Conservation (phyloP, 2,888 invertebrate genomes). For the Pterostichus niger region DNA sequence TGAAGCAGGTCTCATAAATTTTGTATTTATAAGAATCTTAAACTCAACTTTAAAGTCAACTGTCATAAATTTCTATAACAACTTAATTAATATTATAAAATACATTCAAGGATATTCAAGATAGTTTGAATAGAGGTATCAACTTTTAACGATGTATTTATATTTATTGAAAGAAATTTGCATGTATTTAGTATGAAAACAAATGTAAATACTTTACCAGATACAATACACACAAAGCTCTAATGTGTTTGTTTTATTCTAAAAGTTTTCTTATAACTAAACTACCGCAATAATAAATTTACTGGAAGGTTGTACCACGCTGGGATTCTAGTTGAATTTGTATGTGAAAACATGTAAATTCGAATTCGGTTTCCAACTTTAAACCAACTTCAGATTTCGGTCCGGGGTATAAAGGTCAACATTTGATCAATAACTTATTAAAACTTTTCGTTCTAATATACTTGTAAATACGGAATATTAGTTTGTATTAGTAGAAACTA, state of each 20-base stretch:
- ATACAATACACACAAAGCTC: too few species aligned
- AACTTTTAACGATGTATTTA: too few species aligned
- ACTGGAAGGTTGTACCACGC: constrained; percentile 16
- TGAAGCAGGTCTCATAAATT: too few species aligned
- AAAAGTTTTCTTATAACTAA: constrained; percentile 29
- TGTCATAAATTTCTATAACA: too few species aligned
- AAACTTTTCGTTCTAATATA: constrained; percentile 44
- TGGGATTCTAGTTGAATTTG: constrained; percentile 38
- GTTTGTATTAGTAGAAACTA: not conserved
- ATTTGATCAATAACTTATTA: constrained; percentile 53
- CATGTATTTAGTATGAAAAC: too few species aligned
- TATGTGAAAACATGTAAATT: constrained; percentile 48
- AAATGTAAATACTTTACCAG: too few species aligned
- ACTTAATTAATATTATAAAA: too few species aligned
- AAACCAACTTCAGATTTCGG: constrained; percentile 45
- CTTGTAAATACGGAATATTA: constrained; percentile 21
- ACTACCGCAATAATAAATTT: constrained; percentile 45
- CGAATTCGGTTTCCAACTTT: constrained; percentile 49
- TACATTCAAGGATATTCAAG: too few species aligned
- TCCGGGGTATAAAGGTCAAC: constrained; percentile 42
- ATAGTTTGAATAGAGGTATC: too few species aligned
- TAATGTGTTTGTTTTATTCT: not conserved
- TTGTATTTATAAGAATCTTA: too few species aligned
- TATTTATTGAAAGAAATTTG: too few species aligned
- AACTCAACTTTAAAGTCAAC: too few species aligned